Evolutionary conservation across 2,797 vertebrate genomes (phyloP), one percentile per base, ranked within the genome.

Genomic region (Simalia tracyae): DNA sequence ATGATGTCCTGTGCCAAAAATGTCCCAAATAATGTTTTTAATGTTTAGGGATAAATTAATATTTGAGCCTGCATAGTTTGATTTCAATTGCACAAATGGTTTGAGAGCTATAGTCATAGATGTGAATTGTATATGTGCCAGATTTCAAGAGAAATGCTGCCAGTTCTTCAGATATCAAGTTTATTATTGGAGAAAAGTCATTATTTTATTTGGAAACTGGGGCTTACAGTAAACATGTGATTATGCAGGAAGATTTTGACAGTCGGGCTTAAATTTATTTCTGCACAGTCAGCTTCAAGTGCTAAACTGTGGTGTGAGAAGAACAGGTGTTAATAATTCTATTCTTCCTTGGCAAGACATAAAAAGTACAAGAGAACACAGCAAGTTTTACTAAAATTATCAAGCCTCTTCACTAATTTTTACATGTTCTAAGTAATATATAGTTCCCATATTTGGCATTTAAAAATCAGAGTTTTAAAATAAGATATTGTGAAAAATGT

Each of bases 321-420:
- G 19, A 96, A 95, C 95, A 95, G 93, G 91, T 96, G 96, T 92
- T 94, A 95, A 94, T 66, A 92, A 22, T 57, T 54, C 90, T 94
- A 54, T 93, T 95, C 87, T 87, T 92, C 89, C 87, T 95, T 89
- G 93, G 63, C 90, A 92, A 94, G 95, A 93, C 91, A 94, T 89
- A 93, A 94, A 93, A 84, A 93, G 50, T 87, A 61, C 86, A 91
- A 88, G 93, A 93, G 81, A 93, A 93, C 93, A 86, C n/a, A 87
- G 63, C 28, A 87, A 64, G 89, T 63, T 61, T 64, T 95, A 95
- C 87, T 91, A 94, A 95, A 87, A 91, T 64, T 89, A 56, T 89
- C 89, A 42, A 2, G 60, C 93, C 92, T 95, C 68, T 94, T 42
- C 72, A 89, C 89, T 84, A 87, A 92, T 84, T 86, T 93, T 26